Evolutionary conservation across 2,113 vertebrate genomes (phyloP), one percentile per base, ranked within the genome.

Genomic region (Thunnus maccoyii): DNA sequence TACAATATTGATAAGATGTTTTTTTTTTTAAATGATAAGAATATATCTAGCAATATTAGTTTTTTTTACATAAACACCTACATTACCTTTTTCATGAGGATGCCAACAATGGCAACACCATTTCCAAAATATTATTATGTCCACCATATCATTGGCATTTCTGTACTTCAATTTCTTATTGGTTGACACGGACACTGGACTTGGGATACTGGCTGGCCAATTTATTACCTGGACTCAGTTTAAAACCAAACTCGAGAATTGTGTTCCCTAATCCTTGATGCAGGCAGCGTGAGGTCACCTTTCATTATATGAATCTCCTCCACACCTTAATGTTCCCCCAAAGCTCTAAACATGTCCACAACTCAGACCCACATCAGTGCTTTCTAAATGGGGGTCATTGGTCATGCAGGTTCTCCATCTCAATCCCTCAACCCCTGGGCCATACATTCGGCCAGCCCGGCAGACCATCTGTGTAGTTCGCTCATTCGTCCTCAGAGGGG

Each of bases 401-500:
- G 27, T 81, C 72, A 58, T 46, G 25, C 65, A 66, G 80, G 54
- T 17, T 80, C 64, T 77, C 66, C 52, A 10, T 67, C 82, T 48
- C 70, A 67, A 36, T 79, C 32, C 66, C 66, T 76, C 63, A 22
- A 9, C 68, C 66, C 47, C 47, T 18, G 50, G 51, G 51, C 66
- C 50, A 48, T 22, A 51, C 55, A 36, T 5, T 16, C 17, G 12
- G 51, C 64, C 55, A 46, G 65, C 36, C 63, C 55, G 4, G 57
- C 54, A 47, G 61, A 55, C 87, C 83, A 88, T 89, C 90, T 84
- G 84, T 75, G 77, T 50, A n/a, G 22, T 14, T 83, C 51, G 58
- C 54, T 78, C 73, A 46, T 48, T 51, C n/a, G n/a, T 77, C 86
- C 71, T 74, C 71, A 12, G 78, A 82, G 83, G 84, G 76, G 50